A percentile compares a stretch with the other conserved stretches of the same genome.
These are phyloP conservation scores for Cheilosia vernalis DNA, from an alignment of 2,888 invertebrate genomes.

Conservation along the genomic window DNA sequence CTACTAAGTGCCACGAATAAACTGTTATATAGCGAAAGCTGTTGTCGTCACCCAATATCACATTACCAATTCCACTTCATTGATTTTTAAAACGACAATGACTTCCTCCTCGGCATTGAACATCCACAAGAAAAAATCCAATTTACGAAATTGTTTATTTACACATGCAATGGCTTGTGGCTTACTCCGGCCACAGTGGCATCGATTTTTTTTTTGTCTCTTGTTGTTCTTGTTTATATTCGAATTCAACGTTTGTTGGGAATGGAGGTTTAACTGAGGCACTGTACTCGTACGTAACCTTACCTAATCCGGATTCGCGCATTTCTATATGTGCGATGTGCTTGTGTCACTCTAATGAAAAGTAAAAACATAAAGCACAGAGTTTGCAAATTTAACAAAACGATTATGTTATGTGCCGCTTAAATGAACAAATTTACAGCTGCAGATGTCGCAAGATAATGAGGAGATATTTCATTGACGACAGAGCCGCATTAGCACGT, in stretches of 20 bases:
- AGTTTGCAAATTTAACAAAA: conserved; percentile 43
- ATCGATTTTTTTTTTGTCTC: conserved; percentile 15
- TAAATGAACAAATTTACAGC: conserved; percentile 7
- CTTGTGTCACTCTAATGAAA: conserved; percentile 20
- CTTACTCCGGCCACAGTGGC: conserved; percentile 8
- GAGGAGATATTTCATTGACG: conserved; percentile 11
- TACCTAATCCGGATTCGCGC: conserved; percentile 20
- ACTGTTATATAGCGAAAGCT: conserved; percentile 14
- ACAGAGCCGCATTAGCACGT: conserved; percentile 35
- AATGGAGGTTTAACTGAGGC: not conserved
- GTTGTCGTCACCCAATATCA: conserved; percentile 26
- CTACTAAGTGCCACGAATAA: not conserved
- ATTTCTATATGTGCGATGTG: conserved; percentile 21
- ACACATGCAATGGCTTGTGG: conserved; percentile 37
- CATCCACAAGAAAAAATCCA: conserved; percentile 60
- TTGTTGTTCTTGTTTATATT: not conserved
- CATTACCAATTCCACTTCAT: conserved; percentile 41
- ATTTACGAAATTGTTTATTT: conserved; percentile 64
- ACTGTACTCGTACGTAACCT: not conserved
- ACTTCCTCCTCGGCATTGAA: conserved; percentile 11
- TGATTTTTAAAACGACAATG: conserved; percentile 16
- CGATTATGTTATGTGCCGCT: conserved; percentile 22
- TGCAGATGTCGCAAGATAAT: conserved; percentile 36
- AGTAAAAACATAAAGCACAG: conserved; percentile 15
- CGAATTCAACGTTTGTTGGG: not conserved